Conservation (phyloP, 2,113 vertebrate species). For the Chaetodon auriga region DNA sequence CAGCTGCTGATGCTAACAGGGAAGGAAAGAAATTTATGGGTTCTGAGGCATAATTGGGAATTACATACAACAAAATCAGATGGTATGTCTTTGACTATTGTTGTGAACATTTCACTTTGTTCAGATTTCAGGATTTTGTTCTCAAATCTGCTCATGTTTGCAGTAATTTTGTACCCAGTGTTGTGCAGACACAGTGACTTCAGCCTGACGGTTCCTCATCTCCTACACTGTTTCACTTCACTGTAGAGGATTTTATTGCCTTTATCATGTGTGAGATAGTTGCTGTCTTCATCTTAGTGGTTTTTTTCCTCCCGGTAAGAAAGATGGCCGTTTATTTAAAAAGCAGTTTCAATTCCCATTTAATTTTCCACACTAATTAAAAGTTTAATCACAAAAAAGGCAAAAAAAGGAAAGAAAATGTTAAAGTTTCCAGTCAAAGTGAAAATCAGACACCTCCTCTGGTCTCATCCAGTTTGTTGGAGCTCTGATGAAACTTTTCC, state of each 20-base stretch:
- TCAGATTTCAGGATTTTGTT: not conserved
- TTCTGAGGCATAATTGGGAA: not conserved
- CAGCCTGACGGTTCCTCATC: not conserved
- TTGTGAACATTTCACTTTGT: not conserved
- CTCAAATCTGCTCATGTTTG: not conserved
- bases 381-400: too few species aligned
- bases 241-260: not conserved
- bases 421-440: constrained; percentile 35
- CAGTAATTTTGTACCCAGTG: not conserved
- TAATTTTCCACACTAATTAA: not conserved
- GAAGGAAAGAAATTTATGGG: not conserved
- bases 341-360: not conserved
- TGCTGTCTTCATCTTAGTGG: not conserved
- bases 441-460: constrained; percentile 20
- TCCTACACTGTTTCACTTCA: not conserved
- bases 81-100: not conserved
- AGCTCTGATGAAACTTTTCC: constrained; percentile 10
- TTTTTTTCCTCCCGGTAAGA: not conserved
- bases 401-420: not conserved
- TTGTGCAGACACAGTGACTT: not conserved
- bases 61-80: too few species aligned
- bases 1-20: not conserved
- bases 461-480: not conserved
- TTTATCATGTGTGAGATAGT: not conserved
- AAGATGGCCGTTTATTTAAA: not conserved